phyloP scores from a whole-genome alignment of 2,797 vertebrate species.

The Nyctibius grandis region DNA sequence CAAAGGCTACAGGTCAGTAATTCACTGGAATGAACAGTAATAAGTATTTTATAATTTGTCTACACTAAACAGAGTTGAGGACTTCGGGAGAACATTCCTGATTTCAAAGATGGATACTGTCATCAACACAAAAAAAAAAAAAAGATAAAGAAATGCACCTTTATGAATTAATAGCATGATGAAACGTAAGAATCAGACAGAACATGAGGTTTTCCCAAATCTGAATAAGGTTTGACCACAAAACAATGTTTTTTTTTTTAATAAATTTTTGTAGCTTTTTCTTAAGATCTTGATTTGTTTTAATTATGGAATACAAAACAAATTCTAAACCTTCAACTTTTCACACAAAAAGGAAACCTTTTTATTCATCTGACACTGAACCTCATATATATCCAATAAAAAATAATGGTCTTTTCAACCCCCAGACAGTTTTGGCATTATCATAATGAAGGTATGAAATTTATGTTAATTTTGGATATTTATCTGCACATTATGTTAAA shows the following conservation, averaged over 20 bases:
- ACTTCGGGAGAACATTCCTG: background rate
- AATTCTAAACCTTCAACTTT: background rate
- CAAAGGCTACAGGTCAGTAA: background rate
- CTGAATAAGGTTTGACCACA: background rate
- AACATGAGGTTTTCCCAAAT: background rate
- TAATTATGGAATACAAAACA: background rate
- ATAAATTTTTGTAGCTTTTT: background rate
- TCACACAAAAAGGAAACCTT: background rate
- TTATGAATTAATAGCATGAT: background rate
- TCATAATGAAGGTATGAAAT: background rate
- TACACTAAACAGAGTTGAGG: background rate
- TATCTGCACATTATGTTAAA: background rate
- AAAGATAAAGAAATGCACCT: background rate
- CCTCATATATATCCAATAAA: background rate
- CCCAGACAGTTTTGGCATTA: background rate
- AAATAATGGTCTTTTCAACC: background rate
- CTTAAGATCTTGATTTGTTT: background rate
- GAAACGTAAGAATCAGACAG: background rate
- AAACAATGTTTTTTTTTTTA: background rate
- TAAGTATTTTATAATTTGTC: background rate
- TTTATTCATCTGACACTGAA: background rate
- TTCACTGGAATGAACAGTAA: background rate
- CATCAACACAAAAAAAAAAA: background rate
- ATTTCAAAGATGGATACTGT: background rate
- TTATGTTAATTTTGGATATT: background rate